A percentile compares a stretch with the other conserved stretches of the same genome.
phyloP scores from a whole-genome alignment of 1,140 invertebrate genomes.

The Teleopsis dalmanni region DNA sequence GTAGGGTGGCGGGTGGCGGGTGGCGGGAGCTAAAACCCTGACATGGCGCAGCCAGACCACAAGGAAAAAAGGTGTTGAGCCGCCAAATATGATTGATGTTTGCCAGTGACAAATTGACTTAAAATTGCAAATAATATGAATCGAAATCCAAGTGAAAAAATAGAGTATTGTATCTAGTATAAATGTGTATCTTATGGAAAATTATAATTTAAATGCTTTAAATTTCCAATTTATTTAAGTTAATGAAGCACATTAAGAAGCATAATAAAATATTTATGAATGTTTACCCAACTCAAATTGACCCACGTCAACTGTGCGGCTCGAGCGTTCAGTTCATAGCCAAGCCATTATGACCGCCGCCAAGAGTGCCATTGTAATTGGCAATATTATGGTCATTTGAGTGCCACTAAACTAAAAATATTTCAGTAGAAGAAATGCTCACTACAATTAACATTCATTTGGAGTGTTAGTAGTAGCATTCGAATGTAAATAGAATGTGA shows the following conservation, averaged over 20 bases:
- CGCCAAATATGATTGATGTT: conserved; percentile 10
- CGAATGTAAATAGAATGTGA: background rate
- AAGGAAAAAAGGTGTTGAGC: background rate
- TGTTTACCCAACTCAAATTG: background rate
- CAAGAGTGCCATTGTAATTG: background rate
- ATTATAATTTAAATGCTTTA: no score
- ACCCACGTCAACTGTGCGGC: background rate
- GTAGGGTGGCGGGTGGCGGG: background rate
- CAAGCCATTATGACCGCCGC: no score
- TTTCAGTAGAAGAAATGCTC: background rate
- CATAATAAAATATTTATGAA: background rate
- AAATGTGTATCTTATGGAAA: background rate
- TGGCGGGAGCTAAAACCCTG: background rate
- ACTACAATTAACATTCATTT: background rate
- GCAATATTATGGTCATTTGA: background rate
- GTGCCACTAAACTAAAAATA: background rate
- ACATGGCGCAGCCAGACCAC: background rate
- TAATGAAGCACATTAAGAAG: background rate
- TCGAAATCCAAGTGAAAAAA: conserved; percentile 1
- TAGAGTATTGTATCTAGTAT: background rate
- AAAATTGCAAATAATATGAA: background rate
- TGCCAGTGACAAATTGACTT: conserved; percentile 10
- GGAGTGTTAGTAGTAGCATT: background rate
- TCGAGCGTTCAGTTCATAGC: no score
- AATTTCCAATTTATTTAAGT: background rate